Conservation (phyloP, 2,888 invertebrate genomes). For the Melikaiella ostensackeni region DNA sequence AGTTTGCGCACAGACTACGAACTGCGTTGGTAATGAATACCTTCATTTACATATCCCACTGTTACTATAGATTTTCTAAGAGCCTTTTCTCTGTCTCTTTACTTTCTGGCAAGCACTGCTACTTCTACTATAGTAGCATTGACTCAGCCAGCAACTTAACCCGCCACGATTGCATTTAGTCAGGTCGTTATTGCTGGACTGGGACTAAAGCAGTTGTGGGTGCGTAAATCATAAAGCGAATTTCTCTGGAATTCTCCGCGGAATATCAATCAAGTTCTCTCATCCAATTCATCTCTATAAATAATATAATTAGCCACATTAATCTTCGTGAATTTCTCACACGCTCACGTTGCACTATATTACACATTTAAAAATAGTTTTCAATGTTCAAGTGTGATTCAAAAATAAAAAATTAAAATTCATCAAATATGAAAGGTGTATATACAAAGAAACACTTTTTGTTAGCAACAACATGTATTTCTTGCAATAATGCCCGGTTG, state of each 20-base stretch:
- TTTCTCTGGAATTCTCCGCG: constrained; percentile 12
- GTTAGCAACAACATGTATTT: too few relatives aligned
- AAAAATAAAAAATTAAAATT: too few relatives aligned
- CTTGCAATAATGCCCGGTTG: too few relatives aligned
- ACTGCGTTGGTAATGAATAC: constrained; percentile 62
- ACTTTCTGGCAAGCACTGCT: constrained; percentile 46
- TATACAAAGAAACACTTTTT: too few relatives aligned
- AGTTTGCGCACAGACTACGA: constrained; percentile 51
- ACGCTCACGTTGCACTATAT: background rate
- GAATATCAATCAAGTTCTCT: constrained; percentile 36
- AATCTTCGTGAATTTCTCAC: background rate
- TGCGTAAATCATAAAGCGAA: constrained; percentile 28
- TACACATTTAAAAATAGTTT: background rate
- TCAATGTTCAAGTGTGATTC: background rate
- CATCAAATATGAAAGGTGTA: too few relatives aligned
- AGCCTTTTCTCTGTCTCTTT: constrained; percentile 53
- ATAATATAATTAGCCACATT: constrained; percentile 27
- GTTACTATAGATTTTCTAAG: constrained; percentile 49
- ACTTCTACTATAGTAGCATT: constrained; percentile 39
- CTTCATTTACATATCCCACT: constrained; percentile 60
- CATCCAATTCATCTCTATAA: constrained; percentile 30
- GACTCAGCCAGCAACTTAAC: constrained; percentile 39
- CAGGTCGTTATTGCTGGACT: constrained; percentile 13
- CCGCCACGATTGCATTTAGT: constrained; percentile 47
- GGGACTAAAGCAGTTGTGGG: constrained; percentile 24